Percentiles rank a stretch among this genome's conserved stretches.
Conservation (phyloP, 2,888 invertebrate genomes). For the Digitonthophagus gazella region DNA sequence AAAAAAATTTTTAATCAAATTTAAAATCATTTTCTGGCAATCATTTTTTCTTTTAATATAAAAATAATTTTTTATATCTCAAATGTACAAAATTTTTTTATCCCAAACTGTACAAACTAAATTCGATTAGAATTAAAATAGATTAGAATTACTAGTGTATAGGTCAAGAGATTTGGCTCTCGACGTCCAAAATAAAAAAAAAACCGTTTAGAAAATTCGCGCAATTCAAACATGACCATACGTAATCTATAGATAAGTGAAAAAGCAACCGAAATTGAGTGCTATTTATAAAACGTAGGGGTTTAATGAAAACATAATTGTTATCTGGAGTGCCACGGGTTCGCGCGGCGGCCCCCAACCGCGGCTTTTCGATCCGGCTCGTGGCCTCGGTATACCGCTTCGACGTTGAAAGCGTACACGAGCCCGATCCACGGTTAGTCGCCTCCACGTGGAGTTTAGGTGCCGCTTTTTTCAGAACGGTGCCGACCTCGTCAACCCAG, state of each 20-base stretch:
- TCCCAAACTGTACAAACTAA: too few relatives aligned
- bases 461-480: conserved; percentile 54
- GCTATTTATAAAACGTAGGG: conserved; percentile 28
- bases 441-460: conserved; percentile 55
- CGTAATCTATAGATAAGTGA: conserved; percentile 32
- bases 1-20: too few relatives aligned
- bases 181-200: too few relatives aligned
- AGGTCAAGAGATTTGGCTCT: conserved; percentile 33
- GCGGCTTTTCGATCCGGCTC: conserved; percentile 48
- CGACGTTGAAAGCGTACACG: conserved; percentile 55
- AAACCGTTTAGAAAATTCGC: background rate
- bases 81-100: too few relatives aligned
- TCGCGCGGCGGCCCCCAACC: conserved; percentile 58
- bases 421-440: conserved; percentile 51
- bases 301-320: conserved; percentile 21
- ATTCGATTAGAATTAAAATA: background rate
- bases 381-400: conserved; percentile 40
- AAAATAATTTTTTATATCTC: too few relatives aligned
- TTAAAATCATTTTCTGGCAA: background rate
- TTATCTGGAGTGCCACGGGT: conserved; percentile 27
- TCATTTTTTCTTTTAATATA: background rate
- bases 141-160: conserved; percentile 1
- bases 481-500: conserved; percentile 64
- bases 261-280: conserved; percentile 13
- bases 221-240: conserved; percentile 30